Percentiles rank a stretch among this genome's conserved stretches.
phyloP scores from a whole-genome alignment of 2,888 invertebrate genomes.

The Arrhopalites spinosus region DNA sequence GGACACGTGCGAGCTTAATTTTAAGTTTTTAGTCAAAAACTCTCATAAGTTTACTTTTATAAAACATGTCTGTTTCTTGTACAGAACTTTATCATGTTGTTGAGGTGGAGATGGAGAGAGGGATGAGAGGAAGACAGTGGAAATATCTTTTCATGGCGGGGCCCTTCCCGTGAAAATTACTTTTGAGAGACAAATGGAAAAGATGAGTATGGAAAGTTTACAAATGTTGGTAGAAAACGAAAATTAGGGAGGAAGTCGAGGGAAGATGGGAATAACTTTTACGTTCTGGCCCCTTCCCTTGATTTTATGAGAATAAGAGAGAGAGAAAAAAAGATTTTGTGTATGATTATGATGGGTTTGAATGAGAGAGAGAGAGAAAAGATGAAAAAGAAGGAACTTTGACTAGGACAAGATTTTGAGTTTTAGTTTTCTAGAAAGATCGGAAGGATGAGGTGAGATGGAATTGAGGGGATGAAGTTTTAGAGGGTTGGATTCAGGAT shows the following conservation, averaged over 20 bases:
- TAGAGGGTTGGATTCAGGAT: background rate
- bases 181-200: background rate
- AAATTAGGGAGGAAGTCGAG: background rate
- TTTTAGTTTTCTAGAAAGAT: background rate
- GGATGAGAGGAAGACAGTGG: no score
- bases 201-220: background rate
- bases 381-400: background rate
- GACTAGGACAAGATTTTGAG: slow-evolving; percentile 18
- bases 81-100: no score
- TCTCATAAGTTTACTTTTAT: no score
- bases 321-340: background rate
- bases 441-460: slow-evolving; percentile 12
- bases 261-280: background rate
- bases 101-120: no score
- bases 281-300: background rate
- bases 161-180: slow-evolving; percentile 17
- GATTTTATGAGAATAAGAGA: background rate
- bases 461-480: slow-evolving; percentile 21
- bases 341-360: background rate
- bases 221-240: background rate
- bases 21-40: no score
- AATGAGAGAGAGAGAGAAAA: background rate
- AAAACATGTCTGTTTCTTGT: no score
- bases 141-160: background rate
- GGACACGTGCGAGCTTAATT: no score